A percentile compares a stretch with the other conserved stretches of the same genome.
phyloP scores from a whole-genome alignment of 2,888 invertebrate species.

The Cryptops parisi region DNA sequence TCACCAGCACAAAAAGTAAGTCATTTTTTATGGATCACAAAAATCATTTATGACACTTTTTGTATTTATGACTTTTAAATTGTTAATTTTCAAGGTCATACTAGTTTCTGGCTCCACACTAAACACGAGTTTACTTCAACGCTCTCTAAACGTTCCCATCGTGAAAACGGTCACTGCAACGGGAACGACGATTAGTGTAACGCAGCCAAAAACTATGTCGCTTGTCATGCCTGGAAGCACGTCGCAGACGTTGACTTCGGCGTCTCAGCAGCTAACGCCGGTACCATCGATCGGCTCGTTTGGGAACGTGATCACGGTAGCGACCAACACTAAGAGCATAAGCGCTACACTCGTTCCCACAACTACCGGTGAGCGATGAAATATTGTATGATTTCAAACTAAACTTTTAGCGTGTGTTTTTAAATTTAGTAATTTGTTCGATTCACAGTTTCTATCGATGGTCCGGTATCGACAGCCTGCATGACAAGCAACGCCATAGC shows the following conservation, averaged over 20 bases:
- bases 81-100: slow-evolving; percentile 14
- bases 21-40: too few relatives aligned
- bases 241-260: not conserved
- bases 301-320: slow-evolving; percentile 5
- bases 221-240: slow-evolving; percentile 6
- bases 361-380: not conserved
- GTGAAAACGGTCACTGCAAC: slow-evolving; percentile 17
- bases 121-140: slow-evolving; percentile 16
- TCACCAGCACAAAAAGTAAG: slow-evolving; percentile 14
- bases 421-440: not conserved
- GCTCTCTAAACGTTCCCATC: slow-evolving; percentile 15
- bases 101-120: slow-evolving; percentile 15
- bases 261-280: not conserved
- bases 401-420: not conserved
- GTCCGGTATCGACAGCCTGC: not conserved
- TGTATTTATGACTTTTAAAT: slow-evolving; percentile 1
- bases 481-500: not conserved
- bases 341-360: not conserved
- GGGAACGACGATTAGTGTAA: slow-evolving; percentile 11
- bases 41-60: too few relatives aligned
- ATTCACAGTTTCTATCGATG: slow-evolving; percentile 1
- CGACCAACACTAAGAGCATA: slow-evolving; percentile 4
- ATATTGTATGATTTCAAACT: not conserved
- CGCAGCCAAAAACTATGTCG: slow-evolving; percentile 12
- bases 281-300: slow-evolving; percentile 4